Evolutionary conservation across 2,888 invertebrate genomes (phyloP), one percentile per base, ranked within the genome.

Genomic region (Chrysolina americana): DNA sequence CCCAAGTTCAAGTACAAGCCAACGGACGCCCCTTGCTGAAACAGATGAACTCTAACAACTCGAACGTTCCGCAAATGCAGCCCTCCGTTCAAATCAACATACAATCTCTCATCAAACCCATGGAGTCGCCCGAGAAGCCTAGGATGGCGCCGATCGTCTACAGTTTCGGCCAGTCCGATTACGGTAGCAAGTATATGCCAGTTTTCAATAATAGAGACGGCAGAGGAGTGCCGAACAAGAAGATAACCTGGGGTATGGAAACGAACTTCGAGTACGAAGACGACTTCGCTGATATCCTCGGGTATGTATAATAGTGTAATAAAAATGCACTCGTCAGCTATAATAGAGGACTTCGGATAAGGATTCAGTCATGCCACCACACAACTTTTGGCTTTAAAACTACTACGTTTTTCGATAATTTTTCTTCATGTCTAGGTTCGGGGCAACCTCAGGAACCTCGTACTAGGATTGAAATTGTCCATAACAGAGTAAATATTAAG

Each of bases 241-340:
- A 85, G 73, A 81, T 86, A 28, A 81, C 82, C 5, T 87, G 86
- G 87, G 84, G 83, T 8, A 78, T 82, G 83, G 84, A 83, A 80
- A 87, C 79, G 15, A 86, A 78, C 81, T 84, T 79, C 82, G 83
- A 85, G 21, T 85, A 86, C 70, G 91, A 91, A 41, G 93, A 94
- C 82, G 92, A 93, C 79, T 92, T 94, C 83, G 93, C 93, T 6
- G 92, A 93, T 82, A 92, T 94, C 79, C 89, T 95, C 78, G 94
- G 94, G 95, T 94, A 86, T 86, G 89, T 78, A 19, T 48, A 28
- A 36, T 48, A 53, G 28, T 5, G 28, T n/a, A n/a, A n/a, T n/a
- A n/a, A n/a, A n/a, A n/a, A n/a, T n/a, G 28, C 28, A 2, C 28
- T 28, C 28, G 28, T 28, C n/a, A n/a, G n/a, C n/a, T n/a, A n/a